Conservation (phyloP, 2,797 vertebrate genomes). For the Eulemur coronatus region DNA sequence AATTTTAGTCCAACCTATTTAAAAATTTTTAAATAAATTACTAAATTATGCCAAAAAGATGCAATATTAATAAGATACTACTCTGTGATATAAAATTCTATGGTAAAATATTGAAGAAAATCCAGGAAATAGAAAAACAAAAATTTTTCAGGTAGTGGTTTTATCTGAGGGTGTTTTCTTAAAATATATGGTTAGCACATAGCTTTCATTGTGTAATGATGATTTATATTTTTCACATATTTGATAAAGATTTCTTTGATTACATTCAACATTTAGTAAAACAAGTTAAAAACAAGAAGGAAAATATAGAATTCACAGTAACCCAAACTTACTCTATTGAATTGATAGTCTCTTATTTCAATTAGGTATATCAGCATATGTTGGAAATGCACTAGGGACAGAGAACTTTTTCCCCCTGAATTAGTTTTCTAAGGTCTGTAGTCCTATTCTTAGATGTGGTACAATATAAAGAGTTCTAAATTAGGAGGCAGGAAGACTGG, state of each 20-base stretch:
- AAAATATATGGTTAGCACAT: not conserved
- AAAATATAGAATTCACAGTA: not conserved
- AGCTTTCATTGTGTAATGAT: not conserved
- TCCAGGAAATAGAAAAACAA: not conserved
- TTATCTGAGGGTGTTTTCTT: not conserved
- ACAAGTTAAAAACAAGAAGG: not conserved
- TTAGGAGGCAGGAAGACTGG: not conserved
- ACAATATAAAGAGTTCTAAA: not conserved
- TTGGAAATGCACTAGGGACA: not conserved
- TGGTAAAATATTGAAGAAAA: not conserved
- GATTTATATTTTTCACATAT: not conserved
- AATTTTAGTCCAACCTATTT: not conserved
- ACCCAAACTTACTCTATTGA: not conserved
- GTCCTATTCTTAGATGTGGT: not conserved
- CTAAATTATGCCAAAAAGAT: not conserved
- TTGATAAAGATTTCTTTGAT: not conserved
- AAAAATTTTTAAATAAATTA: not conserved
- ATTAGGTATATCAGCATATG: not conserved
- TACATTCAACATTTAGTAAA: not conserved
- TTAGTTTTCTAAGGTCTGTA: not conserved
- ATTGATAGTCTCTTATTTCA: not conserved
- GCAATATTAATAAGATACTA: not conserved
- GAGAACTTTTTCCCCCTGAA: not conserved
- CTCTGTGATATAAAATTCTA: not conserved
- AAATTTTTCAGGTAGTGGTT: not conserved